phyloP scores from a whole-genome alignment of 2,888 invertebrate genomes.

The Lycophotia porphyrea region DNA sequence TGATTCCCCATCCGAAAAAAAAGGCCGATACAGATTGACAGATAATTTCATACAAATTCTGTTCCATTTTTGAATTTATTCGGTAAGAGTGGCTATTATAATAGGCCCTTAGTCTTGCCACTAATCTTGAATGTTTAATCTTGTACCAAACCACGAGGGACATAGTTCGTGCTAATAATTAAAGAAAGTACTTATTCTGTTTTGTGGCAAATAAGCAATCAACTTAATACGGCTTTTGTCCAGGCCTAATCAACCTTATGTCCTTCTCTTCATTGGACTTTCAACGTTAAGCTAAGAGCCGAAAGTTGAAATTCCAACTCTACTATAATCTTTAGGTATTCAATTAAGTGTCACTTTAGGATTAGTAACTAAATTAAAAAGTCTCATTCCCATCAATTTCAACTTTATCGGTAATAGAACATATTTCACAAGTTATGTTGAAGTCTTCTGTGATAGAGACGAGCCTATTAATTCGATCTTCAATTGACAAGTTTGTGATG shows the following conservation, averaged over 20 bases:
- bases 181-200: not conserved
- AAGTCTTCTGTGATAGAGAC: not conserved
- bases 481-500: not conserved
- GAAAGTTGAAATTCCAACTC: not conserved
- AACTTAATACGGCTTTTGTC: not conserved
- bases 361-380: not conserved
- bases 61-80: too few species aligned
- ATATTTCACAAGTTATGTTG: not conserved
- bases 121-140: slow-evolving; percentile 14
- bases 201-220: not conserved
- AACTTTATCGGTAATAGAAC: not conserved
- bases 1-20: too few species aligned
- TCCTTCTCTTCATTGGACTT: not conserved
- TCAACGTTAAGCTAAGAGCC: not conserved
- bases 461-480: not conserved
- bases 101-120: not conserved
- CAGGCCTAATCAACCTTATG: slow-evolving; percentile 4
- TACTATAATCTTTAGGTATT: not conserved
- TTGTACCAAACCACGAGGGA: not conserved
- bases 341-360: not conserved
- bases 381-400: not conserved
- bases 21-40: too few species aligned
- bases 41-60: too few species aligned
- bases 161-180: not conserved
- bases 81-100: too few species aligned